These are phyloP conservation scores for Aphelinus atriplicis DNA, from an alignment of 1,140 invertebrate genomes.

Conservation along the genomic window DNA sequence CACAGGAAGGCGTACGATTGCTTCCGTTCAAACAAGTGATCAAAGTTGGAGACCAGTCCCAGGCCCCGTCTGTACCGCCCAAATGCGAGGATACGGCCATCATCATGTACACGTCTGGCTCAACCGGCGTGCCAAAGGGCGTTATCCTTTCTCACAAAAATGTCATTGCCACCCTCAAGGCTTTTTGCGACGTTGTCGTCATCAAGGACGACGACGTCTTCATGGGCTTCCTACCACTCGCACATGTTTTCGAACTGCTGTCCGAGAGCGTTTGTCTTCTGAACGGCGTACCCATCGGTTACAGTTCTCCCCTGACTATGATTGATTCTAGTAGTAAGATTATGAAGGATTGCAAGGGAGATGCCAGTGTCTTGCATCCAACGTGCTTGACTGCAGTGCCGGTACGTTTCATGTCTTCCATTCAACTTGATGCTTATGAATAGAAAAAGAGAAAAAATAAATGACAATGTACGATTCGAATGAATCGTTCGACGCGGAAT, in stretches of 20 bases:
- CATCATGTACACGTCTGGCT: constrained; percentile 97
- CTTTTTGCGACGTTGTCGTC: constrained; percentile 83
- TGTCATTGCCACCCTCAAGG: constrained; percentile 87
- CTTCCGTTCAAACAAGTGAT: constrained; percentile 55
- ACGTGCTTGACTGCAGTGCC: constrained; percentile 96
- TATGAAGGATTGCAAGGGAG: constrained; percentile 89
- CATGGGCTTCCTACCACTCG: constrained; percentile 95
- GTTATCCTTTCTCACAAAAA: constrained; percentile 90
- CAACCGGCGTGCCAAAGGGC: constrained; percentile 91
- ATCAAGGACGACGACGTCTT: constrained; percentile 83
- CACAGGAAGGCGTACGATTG: constrained; percentile 52
- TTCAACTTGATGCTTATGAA: not conserved
- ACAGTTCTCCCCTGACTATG: constrained; percentile 94
- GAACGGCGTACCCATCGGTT: constrained; percentile 94
- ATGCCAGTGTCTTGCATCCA: constrained; percentile 89
- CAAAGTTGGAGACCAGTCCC: constrained; percentile 51
- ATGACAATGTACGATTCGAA: too few relatives aligned
- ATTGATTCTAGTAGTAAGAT: constrained; percentile 96
- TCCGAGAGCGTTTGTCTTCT: constrained; percentile 79
- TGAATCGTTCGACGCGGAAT: too few relatives aligned
- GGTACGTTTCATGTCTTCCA: constrained; percentile 67
- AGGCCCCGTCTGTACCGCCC: constrained; percentile 67
- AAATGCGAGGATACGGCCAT: constrained; percentile 84
- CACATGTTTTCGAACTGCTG: constrained; percentile 96
- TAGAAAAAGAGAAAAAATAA: too few relatives aligned